Evolutionary conservation across 1,140 invertebrate species (phyloP).

Genomic region (Nymphalis io): DNA sequence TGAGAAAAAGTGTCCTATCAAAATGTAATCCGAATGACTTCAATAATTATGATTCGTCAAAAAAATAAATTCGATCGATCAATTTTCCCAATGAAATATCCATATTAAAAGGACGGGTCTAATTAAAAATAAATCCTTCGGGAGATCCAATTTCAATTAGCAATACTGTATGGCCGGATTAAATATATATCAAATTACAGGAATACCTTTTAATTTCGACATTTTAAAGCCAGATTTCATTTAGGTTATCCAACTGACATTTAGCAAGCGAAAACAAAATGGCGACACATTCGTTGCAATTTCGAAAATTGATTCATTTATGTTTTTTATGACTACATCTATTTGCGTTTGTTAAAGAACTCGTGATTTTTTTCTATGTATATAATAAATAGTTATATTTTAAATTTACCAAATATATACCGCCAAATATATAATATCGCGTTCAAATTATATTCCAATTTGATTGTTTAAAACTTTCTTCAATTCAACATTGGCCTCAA

Average conservation of each 20-base stretch:
- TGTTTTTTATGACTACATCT: background rate
- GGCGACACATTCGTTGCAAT: background rate
- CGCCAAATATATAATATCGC: no score
- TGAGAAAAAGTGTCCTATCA: no score
- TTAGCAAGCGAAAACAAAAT: conserved; percentile 15
- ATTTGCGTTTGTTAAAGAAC: background rate
- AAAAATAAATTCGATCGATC: no score
- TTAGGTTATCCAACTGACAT: conserved; percentile 1
- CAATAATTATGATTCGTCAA: no score
- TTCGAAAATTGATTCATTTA: background rate
- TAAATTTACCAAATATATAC: no score
- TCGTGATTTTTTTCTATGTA: background rate
- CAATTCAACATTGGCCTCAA: no score
- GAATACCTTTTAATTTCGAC: conserved; percentile 46
- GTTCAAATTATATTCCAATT: no score
- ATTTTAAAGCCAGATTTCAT: conserved; percentile 38
- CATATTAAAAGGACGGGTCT: conserved; percentile 3
- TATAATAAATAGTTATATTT: no score
- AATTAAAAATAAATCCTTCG: conserved; percentile 57
- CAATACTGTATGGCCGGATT: conserved; percentile 47
- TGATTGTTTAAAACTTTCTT: no score
- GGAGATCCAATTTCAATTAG: conserved; percentile 55
- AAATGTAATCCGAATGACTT: no score
- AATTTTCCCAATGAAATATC: background rate
- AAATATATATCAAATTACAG: conserved; percentile 46